phyloP scores from a whole-genome alignment of 2,797 vertebrate species.

The Oceanodroma leucorhoa region DNA sequence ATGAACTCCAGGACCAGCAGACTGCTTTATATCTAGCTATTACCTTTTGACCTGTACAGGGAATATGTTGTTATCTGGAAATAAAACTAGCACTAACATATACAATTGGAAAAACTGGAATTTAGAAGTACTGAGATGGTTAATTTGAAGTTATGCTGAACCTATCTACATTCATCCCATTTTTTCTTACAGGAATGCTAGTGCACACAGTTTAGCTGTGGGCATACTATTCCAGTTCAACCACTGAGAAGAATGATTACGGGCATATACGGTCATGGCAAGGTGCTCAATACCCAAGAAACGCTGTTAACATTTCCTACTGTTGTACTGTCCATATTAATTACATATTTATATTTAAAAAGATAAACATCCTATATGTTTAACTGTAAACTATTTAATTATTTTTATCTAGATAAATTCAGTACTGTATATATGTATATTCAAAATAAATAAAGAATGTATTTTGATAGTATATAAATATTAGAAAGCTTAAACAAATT shows the following conservation, averaged over 20 bases:
- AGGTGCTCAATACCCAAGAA: neutral
- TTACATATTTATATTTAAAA: neutral
- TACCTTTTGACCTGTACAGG: neutral
- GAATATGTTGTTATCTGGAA: accelerated
- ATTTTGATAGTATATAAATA: neutral
- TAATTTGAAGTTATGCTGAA: neutral
- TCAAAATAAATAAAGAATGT: neutral
- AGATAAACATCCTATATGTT: neutral
- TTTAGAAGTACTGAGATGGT: neutral
- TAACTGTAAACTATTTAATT: neutral
- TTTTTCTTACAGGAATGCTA: neutral
- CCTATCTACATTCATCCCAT: neutral
- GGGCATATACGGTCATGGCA: neutral
- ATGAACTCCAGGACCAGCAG: accelerated
- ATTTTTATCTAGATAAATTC: neutral
- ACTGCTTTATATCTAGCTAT: accelerated
- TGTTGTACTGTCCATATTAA: neutral
- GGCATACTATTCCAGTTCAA: neutral
- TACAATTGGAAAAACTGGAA: neutral
- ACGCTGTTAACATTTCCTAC: neutral
- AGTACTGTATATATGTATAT: neutral
- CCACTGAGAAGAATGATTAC: neutral
- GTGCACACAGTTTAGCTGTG: neutral
- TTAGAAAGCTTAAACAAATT: neutral
- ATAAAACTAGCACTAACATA: neutral